Percentiles rank a stretch among this genome's conserved stretches.
Evolutionary conservation across 2,888 invertebrate genomes (phyloP).

Genomic region (Diaphora mendica): DNA sequence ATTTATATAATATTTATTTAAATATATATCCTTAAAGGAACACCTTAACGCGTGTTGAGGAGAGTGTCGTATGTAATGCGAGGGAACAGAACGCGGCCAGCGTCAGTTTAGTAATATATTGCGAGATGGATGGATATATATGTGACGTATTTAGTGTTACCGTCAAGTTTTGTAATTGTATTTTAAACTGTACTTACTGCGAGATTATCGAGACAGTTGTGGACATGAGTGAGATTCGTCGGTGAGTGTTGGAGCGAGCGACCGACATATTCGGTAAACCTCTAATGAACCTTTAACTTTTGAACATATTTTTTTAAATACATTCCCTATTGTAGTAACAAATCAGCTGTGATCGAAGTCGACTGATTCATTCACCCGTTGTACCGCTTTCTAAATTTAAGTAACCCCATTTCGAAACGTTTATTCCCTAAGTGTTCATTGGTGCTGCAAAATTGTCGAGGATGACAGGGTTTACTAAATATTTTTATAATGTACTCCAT

Average conservation of each 20-base stretch:
- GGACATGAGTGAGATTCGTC: constrained; percentile 27
- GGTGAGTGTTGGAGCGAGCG: constrained; percentile 24
- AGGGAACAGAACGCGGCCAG: constrained; percentile 30
- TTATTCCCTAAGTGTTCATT: constrained; percentile 72
- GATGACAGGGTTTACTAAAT: constrained; percentile 74
- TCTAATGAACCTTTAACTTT: constrained; percentile 26
- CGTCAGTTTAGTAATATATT: constrained; percentile 47
- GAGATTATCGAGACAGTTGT: constrained; percentile 30
- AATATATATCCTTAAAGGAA: constrained; percentile 41
- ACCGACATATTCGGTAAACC: constrained; percentile 22
- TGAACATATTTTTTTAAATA: constrained; percentile 23
- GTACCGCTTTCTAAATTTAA: constrained; percentile 29
- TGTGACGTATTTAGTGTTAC: constrained; percentile 48
- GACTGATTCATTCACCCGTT: constrained; percentile 46
- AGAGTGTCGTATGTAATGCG: constrained; percentile 43
- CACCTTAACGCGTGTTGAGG: constrained; percentile 25
- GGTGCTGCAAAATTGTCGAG: constrained; percentile 77
- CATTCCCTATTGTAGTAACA: constrained; percentile 26
- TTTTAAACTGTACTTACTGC: constrained; percentile 62
- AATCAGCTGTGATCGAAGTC: constrained; percentile 47
- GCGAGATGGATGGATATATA: constrained; percentile 27
- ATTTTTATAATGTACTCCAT: constrained; percentile 67
- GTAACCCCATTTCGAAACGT: constrained; percentile 53
- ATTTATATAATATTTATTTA: constrained; percentile 23
- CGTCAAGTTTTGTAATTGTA: constrained; percentile 56